Evolutionary conservation across 1,140 invertebrate species (phyloP), one percentile per base, ranked within the genome.

Genomic region (Tetragnatha versicolor): DNA sequence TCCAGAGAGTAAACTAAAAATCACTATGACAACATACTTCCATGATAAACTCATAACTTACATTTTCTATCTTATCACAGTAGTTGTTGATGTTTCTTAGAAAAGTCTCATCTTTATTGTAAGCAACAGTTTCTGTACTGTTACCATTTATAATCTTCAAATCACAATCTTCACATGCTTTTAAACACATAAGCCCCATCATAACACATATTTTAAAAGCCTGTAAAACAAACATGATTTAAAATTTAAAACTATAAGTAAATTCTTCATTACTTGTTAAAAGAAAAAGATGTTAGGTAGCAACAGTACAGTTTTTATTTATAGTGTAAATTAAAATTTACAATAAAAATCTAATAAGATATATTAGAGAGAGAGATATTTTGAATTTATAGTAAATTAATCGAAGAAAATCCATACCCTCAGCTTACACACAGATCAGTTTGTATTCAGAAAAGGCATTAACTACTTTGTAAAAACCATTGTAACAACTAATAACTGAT

Each of bases 181-280:
- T 84, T 78, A 86, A 85, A 80, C 86, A 87, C 87, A 88, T 87
- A 80, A 87, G 77, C 10, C 84, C 85, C 68, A 88, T 80, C 55
- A 88, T 69, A 7, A 86, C 68, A 17, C 83, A 84, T 39, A 87
- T 82, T 65, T 87, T 84, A 27, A 77, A 77, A 65, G 85, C 81
- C 86, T 87, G 63, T 51, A 81, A 82, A 39, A 47, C 22, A 79
- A 66, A 42, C 29, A 29, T 7, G 33, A 7, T 39, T 65, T 20
- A 22, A 45, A 2, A n/a, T n/a, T n/a, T n/a, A n/a, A n/a, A n/a
- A n/a, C n/a, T n/a, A n/a, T n/a, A n/a, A n/a, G n/a, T n/a, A n/a
- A n/a, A n/a, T n/a, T n/a, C n/a, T n/a, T n/a, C 1, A 45, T 14
- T 45, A 45, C 3, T 3, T 45, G 10, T 14, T 45, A 45, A n/a